Evolutionary conservation across 2,888 invertebrate species (phyloP).

Genomic region (Acleris laterana): DNA sequence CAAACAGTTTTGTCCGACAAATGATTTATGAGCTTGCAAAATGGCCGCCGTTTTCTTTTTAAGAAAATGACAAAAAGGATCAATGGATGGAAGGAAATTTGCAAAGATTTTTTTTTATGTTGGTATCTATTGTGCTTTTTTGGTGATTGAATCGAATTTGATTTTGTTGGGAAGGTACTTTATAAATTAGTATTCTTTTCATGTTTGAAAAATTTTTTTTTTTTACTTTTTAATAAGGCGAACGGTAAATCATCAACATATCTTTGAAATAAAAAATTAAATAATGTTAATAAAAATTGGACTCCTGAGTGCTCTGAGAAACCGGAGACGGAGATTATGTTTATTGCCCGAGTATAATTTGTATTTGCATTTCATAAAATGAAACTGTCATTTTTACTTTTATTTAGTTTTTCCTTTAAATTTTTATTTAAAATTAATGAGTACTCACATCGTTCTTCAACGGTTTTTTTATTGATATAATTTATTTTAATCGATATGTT

Average conservation of each 20-base stretch:
- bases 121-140: background rate
- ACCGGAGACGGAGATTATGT: too few relatives aligned
- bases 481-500: background rate
- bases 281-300: too few relatives aligned
- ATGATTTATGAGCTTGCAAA: constrained; percentile 13
- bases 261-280: too few relatives aligned
- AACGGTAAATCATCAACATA: too few relatives aligned
- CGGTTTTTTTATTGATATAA: background rate
- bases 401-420: background rate
- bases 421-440: background rate
- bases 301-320: too few relatives aligned
- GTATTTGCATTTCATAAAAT: too few relatives aligned
- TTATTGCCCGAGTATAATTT: too few relatives aligned
- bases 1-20: constrained; percentile 17
- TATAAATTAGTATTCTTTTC: too few relatives aligned
- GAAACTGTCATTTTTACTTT: too few relatives aligned
- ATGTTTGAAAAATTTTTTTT: too few relatives aligned
- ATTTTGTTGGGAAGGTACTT: too few relatives aligned
- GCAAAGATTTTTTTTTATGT: constrained; percentile 1
- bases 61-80: constrained; percentile 7
- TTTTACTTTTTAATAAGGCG: too few relatives aligned
- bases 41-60: constrained; percentile 7
- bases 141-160: background rate
- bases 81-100: constrained; percentile 13
- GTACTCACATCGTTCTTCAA: background rate